These are phyloP conservation scores for Ctenicera cuprea DNA, from an alignment of 2,888 invertebrate species.

Conservation along the genomic window DNA sequence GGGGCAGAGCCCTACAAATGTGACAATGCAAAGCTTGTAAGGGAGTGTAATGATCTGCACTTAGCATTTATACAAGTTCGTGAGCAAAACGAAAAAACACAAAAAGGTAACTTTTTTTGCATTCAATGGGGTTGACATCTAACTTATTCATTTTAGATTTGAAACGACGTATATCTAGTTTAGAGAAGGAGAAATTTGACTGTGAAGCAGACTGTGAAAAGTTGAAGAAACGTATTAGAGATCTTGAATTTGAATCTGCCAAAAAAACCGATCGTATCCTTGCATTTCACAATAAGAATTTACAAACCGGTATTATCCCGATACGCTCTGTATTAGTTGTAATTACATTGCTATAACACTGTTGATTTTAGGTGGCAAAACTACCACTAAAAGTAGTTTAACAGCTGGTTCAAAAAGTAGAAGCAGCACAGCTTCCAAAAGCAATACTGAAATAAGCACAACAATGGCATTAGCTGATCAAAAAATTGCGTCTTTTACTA, in stretches of 20 bases:
- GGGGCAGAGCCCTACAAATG: slow-evolving; percentile 87
- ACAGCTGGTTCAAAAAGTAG: slow-evolving; percentile 71
- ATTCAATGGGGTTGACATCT: slow-evolving; percentile 59
- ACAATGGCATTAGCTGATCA: slow-evolving; percentile 67
- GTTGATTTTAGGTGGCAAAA: slow-evolving; percentile 59
- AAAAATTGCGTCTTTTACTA: slow-evolving; percentile 70
- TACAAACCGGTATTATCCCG: slow-evolving; percentile 33
- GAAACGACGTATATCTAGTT: slow-evolving; percentile 72
- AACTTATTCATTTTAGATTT: slow-evolving; percentile 69
- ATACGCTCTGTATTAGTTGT: no score
- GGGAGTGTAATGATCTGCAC: slow-evolving; percentile 85
- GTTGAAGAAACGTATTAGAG: slow-evolving; percentile 78
- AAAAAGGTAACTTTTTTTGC: slow-evolving; percentile 71
- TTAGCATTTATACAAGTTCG: slow-evolving; percentile 79
- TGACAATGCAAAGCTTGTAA: slow-evolving; percentile 85
- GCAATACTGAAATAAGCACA: slow-evolving; percentile 72
- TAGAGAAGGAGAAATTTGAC: slow-evolving; percentile 78
- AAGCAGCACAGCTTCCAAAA: slow-evolving; percentile 72
- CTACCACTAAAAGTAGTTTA: slow-evolving; percentile 46
- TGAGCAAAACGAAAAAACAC: slow-evolving; percentile 79
- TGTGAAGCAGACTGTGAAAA: slow-evolving; percentile 72
- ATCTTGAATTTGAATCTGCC: slow-evolving; percentile 71
- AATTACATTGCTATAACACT: no score
- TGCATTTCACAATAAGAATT: slow-evolving; percentile 41
- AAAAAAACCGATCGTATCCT: slow-evolving; percentile 50